Conservation (phyloP, 2,113 vertebrate genomes). For the Phaethornis superciliosus region DNA sequence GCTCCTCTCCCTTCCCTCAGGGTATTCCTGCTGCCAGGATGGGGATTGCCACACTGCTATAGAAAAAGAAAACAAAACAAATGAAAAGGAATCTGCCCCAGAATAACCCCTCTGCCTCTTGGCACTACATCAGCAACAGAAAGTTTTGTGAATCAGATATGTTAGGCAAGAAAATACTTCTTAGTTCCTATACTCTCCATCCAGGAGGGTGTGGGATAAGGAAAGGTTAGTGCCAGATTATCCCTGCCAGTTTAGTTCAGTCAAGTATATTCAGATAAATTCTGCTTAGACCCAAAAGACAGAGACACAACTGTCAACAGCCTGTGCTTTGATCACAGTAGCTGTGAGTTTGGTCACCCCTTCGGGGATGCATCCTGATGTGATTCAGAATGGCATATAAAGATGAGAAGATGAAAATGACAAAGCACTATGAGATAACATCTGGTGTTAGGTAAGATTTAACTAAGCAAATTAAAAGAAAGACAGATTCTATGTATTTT, state of each 20-base stretch:
- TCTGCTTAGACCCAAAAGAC: not conserved
- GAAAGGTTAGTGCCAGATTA: not conserved
- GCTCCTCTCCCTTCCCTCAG: not conserved
- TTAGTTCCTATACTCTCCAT: not conserved
- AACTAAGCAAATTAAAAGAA: not conserved
- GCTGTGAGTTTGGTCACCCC: not conserved
- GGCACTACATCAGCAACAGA: not conserved
- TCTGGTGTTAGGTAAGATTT: not conserved
- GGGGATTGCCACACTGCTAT: conserved; percentile 47
- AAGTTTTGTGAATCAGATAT: conserved; percentile 21
- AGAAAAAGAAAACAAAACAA: conserved; percentile 61
- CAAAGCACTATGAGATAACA: not conserved
- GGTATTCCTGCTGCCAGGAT: not conserved
- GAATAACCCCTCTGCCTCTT: conserved; percentile 53
- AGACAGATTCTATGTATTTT: not conserved
- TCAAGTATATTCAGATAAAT: not conserved
- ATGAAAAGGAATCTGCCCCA: conserved; percentile 46
- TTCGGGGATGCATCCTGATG: not conserved
- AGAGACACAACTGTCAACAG: not conserved
- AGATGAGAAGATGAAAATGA: not conserved
- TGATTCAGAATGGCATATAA: not conserved
- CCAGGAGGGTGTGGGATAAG: not conserved
- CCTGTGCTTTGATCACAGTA: not conserved
- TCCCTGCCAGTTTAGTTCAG: not conserved
- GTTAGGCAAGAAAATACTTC: conserved; percentile 33